Evolutionary conservation across 2,888 invertebrate species (phyloP), one percentile per base, ranked within the genome.

Genomic region (Apodemia duryi): DNA sequence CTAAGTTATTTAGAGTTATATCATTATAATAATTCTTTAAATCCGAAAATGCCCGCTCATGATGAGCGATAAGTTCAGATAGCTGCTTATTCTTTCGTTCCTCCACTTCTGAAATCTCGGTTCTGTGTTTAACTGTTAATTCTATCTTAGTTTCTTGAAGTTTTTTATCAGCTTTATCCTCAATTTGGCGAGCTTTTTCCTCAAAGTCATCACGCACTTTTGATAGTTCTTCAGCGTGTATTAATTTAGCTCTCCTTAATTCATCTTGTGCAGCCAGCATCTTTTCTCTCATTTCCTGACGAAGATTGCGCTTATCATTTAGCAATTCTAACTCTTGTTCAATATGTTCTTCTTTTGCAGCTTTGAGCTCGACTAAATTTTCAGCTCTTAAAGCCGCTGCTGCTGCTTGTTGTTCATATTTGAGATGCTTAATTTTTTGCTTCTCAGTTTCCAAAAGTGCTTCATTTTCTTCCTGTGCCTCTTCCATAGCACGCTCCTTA

Each of bases 21-120:
- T 98, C 98, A 77, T 98, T 98, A 79, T 98, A 99, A 86, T 98
- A 98, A 83, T 96, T 97, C 83, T 98, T 98, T 88, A 98, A 95
- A 81, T 98, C 97, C 60, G 94, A 93, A 80, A 98, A 97, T 0
- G 97, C 95, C 73, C 94, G 94, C 70, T 97, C 97, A 78, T 99
- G 98, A 76, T 96, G 95, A 49, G 94, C 92, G 70, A 97, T 96
- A 68, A 98, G 85, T 52, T 95, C 95, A 10, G 95, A 94, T 5
- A 98, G 94, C 80, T 98, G 98, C 63, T 94, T 94, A 84, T 98
- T 98, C 86, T 98, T 98, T 57, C 97, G 93, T 78, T 98, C 98
- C 80, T 98, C 98, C 9, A 98, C 95, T 87, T 98, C 97, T 63
- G 96, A 94, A 79, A 97, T 94, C 88, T 98, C 98, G 84, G 96